Base-by-base conservation (phyloP, 2,888 invertebrate species). In the Andrena bicolor region DNA sequence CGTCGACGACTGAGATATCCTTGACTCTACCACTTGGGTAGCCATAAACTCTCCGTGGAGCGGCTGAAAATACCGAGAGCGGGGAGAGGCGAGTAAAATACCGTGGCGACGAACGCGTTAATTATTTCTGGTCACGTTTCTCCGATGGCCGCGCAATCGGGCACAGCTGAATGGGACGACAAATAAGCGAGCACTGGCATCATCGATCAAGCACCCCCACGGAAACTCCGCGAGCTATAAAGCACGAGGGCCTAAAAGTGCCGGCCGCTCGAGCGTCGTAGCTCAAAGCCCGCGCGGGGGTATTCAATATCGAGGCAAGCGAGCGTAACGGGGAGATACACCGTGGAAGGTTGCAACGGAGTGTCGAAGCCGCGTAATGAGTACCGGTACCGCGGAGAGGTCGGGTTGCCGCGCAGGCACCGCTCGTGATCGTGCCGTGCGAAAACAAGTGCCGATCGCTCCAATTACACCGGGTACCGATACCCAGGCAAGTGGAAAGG, bases 391-490 rank as follows among this genome's bases (percentile, higher is more conserved):
- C 70, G 82, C 76, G 76, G 77, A 82, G 80, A 82, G 82, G 82
- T 82, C 80, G 82, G 80, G 76, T 41, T 53, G 66, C 80, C 80
- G 69, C 70, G 75, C 86, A 16, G 80, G 80, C 83, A 74, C 72
- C 81, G 88, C 85, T 89, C 89, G 89, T 90, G 91, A 91, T 91
- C 90, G 89, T 89, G 88, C 87, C 91, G 92, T 92, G 92, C 90
- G 92, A 92, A 92, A 92, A 92, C 92, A 91, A 92, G 92, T 91
- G 92, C 92, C 91, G 92, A 92, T 91, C 92, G 92, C 92, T 92
- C 92, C 92, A 92, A 92, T 92, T 92, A 92, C 92, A 90, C 82
- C 79, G 76, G 82, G 87, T 80, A 82, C 79, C 72, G 86, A 86
- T 86, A 86, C 77, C 20, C 86, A 65, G 71, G 56, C 78, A 64